A percentile compares a stretch with the other conserved stretches of the same genome.
phyloP scores from a whole-genome alignment of 2,113 vertebrate species.

The Sapayoa aenigma region DNA sequence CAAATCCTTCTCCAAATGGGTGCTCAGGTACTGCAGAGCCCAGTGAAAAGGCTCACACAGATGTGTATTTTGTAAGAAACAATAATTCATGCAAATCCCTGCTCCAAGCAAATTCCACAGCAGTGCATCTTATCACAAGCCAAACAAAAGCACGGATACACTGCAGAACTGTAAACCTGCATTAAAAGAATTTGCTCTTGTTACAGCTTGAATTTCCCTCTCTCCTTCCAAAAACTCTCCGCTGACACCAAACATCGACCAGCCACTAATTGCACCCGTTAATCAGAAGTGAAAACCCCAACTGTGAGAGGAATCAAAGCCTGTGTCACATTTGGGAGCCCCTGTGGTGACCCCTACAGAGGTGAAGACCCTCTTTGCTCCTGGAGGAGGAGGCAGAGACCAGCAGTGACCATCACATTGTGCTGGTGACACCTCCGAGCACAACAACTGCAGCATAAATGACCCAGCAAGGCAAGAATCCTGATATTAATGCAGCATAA shows the following conservation, averaged over 20 bases:
- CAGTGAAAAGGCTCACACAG: not conserved
- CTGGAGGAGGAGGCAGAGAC: not conserved
- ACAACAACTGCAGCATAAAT: not conserved
- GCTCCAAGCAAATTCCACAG: slow-evolving; percentile 63
- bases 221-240: not conserved
- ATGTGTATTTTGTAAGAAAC: not conserved
- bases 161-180: not conserved
- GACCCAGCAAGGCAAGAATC: not conserved
- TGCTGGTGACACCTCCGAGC: not conserved
- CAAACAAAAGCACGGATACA: not conserved
- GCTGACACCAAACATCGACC: not conserved
- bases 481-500: not conserved
- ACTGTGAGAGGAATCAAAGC: not conserved
- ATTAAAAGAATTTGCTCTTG: slow-evolving; percentile 33
- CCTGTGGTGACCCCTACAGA: not conserved
- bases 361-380: not conserved
- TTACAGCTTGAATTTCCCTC: slow-evolving; percentile 41
- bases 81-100: slow-evolving; percentile 51
- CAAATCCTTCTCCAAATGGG: not conserved
- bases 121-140: not conserved
- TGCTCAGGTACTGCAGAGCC: rapidly evolving
- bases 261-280: not conserved
- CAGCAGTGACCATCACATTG: not conserved
- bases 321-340: not conserved
- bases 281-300: not conserved